A percentile compares a stretch with the other conserved stretches of the same genome.
Conservation (phyloP, 2,888 invertebrate species). For the Coenonympha glycerion region DNA sequence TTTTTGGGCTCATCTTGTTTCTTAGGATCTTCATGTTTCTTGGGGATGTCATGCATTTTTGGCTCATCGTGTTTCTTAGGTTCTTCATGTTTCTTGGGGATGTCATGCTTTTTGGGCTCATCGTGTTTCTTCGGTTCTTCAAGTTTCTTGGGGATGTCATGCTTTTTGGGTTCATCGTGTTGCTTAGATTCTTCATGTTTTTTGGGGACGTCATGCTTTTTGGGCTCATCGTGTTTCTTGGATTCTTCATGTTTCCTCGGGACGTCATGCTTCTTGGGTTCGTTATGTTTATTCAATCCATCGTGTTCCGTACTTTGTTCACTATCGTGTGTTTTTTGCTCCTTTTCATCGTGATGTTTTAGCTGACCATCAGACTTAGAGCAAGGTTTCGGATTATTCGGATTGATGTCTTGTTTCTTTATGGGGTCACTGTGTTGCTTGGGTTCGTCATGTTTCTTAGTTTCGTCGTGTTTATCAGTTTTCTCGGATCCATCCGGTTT, state of each 20-base stretch:
- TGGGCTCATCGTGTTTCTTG: not conserved
- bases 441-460: not conserved
- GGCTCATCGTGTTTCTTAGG: not conserved
- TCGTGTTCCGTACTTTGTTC: no score
- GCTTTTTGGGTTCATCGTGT: no score
- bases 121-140: not conserved
- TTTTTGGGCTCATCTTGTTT: not conserved
- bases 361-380: no score
- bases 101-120: no score
- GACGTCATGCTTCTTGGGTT: not conserved
- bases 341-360: no score
- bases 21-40: no score
- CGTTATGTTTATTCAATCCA: not conserved
- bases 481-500: not conserved
- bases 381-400: no score
- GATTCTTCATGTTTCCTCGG: not conserved
- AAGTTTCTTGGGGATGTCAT: no score
- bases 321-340: no score
- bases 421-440: not conserved
- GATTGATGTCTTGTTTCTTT: not conserved
- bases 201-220: not conserved
- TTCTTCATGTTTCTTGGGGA: not conserved
- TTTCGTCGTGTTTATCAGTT: not conserved
- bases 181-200: not conserved
- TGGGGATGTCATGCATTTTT: no score